A percentile compares a stretch with the other conserved stretches of the same genome.
Evolutionary conservation across 2,888 invertebrate genomes (phyloP).

Genomic region (Campaea margaritaria): DNA sequence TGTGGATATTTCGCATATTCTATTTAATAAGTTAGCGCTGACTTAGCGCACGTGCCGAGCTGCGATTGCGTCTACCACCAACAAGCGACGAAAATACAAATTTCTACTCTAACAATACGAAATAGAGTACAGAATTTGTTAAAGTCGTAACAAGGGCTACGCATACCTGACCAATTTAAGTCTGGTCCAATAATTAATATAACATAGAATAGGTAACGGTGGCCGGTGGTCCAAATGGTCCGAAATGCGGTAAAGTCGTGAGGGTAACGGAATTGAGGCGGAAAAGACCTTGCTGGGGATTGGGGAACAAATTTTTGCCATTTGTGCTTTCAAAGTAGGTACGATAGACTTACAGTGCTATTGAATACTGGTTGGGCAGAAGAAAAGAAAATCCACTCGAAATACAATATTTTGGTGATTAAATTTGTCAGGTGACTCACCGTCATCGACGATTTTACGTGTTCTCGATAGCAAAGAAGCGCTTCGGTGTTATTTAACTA

Average conservation of each 20-base stretch:
- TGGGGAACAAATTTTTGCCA: slow-evolving; percentile 17
- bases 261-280: slow-evolving; percentile 28
- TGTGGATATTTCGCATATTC: slow-evolving; percentile 38
- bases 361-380: too few relatives aligned
- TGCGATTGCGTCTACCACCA: slow-evolving; percentile 20
- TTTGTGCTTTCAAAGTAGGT: neutral
- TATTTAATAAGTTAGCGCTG: slow-evolving; percentile 37
- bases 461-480: too few relatives aligned
- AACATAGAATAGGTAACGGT: slow-evolving; percentile 39
- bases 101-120: neutral
- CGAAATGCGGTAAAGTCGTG: slow-evolving; percentile 28
- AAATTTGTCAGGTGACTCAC: too few relatives aligned
- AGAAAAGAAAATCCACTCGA: too few relatives aligned
- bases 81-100: neutral
- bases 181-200: slow-evolving; percentile 45
- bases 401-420: too few relatives aligned
- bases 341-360: neutral
- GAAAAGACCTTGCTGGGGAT: slow-evolving; percentile 29
- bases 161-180: slow-evolving; percentile 44
- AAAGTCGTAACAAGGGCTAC: slow-evolving; percentile 13
- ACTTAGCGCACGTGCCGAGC: slow-evolving; percentile 42
- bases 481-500: too few relatives aligned
- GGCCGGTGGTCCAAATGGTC: slow-evolving; percentile 25
- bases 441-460: too few relatives aligned
- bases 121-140: slow-evolving; percentile 22